Evolutionary conservation across 2,797 vertebrate genomes (phyloP).

Genomic region (Darevskia mixta): DNA sequence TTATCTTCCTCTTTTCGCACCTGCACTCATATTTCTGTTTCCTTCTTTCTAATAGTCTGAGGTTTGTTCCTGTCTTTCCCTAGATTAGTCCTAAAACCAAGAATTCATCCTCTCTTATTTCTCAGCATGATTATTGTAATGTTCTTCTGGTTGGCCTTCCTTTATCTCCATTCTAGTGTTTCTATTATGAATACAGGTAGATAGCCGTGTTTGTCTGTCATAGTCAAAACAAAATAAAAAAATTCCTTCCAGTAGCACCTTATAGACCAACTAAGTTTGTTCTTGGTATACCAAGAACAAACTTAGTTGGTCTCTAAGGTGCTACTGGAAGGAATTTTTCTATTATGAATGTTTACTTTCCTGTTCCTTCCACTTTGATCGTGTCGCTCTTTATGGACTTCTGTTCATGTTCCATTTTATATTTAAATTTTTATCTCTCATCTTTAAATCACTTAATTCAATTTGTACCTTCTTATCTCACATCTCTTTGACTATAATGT

Average conservation of each 20-base stretch:
- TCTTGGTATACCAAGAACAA: too few species aligned
- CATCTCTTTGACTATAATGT: background rate
- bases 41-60: background rate
- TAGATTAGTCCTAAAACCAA: background rate
- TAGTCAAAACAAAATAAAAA: too few species aligned
- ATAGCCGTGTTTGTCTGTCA: too few species aligned
- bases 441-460: constrained; percentile 13
- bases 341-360: constrained; percentile 1
- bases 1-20: constrained; percentile 1
- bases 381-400: background rate
- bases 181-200: constrained; percentile 6
- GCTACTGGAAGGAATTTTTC: too few species aligned
- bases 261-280: too few species aligned
- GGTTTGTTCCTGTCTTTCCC: background rate
- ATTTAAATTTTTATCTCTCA: background rate
- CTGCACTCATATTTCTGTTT: background rate
- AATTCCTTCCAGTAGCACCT: too few species aligned
- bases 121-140: background rate
- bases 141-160: background rate
- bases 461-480: background rate
- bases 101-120: background rate
- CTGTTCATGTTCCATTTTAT: background rate
- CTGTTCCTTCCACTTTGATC: background rate
- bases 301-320: too few species aligned
- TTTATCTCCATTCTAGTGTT: constrained; percentile 1